phyloP scores from a whole-genome alignment of 1,140 invertebrate genomes.

The Oncopeltus fasciatus region DNA sequence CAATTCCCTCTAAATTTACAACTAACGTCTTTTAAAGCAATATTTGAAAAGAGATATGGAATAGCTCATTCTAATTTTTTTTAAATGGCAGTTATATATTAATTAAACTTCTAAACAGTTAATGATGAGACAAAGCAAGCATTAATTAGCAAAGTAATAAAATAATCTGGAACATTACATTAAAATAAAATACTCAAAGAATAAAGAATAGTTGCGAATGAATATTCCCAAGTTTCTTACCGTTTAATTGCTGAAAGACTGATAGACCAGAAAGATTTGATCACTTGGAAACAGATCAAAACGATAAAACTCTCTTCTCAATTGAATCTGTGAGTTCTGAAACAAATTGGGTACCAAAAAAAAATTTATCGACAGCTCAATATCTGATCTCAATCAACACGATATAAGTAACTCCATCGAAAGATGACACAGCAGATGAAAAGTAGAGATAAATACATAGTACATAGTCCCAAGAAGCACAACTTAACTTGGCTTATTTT shows the following conservation, averaged over 20 bases:
- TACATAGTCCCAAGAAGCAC: too few species aligned
- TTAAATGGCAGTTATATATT: not conserved
- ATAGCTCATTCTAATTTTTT: not conserved
- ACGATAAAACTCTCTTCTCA: conserved; percentile 6
- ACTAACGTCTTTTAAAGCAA: not conserved
- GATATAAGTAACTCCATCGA: conserved; percentile 7
- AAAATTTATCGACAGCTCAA: conserved; percentile 10
- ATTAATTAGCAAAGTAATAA: too few species aligned
- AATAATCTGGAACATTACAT: too few species aligned
- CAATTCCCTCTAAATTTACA: too few species aligned
- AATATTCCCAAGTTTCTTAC: conserved; percentile 6
- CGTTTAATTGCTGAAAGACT: not conserved
- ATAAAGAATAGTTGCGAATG: not conserved
- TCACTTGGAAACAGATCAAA: conserved; percentile 4
- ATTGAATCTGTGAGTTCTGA: conserved; percentile 10
- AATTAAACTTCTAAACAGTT: not conserved
- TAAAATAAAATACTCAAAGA: not conserved
- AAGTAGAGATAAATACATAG: too few species aligned
- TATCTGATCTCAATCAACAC: conserved; percentile 4
- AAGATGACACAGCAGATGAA: conserved; percentile 1
- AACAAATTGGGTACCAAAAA: conserved; percentile 17
- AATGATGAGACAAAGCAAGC: not conserved
- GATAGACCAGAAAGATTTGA: conserved; percentile 1
- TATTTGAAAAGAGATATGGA: not conserved
- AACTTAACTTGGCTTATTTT: too few species aligned